Conservation (phyloP, 1,140 invertebrate genomes). For the Drosophila paulistorum region DNA sequence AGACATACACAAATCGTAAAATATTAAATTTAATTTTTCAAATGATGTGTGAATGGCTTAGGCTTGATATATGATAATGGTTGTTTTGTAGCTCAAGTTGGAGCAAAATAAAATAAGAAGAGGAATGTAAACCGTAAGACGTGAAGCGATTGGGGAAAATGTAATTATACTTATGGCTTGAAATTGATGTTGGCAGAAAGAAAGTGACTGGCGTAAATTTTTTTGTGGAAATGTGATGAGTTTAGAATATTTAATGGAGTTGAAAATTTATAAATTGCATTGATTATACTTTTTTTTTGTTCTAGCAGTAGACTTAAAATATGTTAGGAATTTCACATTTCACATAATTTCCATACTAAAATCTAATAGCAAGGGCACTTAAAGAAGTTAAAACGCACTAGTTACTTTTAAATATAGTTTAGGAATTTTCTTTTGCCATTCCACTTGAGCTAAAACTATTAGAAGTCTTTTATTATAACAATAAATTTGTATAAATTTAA, state of each 20-base stretch:
- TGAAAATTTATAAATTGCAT: slow-evolving; percentile 11
- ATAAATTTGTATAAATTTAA: background rate
- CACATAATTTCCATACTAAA: no score
- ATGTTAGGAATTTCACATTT: no score
- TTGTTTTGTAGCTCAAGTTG: slow-evolving; percentile 26
- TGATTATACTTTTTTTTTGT: background rate
- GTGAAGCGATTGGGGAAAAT: slow-evolving; percentile 30
- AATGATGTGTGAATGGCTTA: slow-evolving; percentile 81
- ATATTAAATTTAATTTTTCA: slow-evolving; percentile 81
- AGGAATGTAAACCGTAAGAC: slow-evolving; percentile 1
- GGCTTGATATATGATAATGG: slow-evolving; percentile 76
- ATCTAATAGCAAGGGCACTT: no score
- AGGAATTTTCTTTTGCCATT: no score
- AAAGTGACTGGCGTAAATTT: background rate
- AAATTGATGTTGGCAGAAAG: slow-evolving; percentile 1
- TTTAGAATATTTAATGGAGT: slow-evolving; percentile 3
- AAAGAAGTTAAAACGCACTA: no score
- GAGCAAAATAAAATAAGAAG: slow-evolving; percentile 33
- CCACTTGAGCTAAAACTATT: no score
- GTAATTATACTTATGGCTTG: slow-evolving; percentile 19
- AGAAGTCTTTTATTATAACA: no score
- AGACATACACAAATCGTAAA: slow-evolving; percentile 71
- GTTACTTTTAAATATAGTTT: no score
- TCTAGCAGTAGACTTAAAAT: no score
- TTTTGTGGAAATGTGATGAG: background rate